Base-by-base conservation (phyloP, 1,140 invertebrate genomes). In the Zaprionus gabonicus region DNA sequence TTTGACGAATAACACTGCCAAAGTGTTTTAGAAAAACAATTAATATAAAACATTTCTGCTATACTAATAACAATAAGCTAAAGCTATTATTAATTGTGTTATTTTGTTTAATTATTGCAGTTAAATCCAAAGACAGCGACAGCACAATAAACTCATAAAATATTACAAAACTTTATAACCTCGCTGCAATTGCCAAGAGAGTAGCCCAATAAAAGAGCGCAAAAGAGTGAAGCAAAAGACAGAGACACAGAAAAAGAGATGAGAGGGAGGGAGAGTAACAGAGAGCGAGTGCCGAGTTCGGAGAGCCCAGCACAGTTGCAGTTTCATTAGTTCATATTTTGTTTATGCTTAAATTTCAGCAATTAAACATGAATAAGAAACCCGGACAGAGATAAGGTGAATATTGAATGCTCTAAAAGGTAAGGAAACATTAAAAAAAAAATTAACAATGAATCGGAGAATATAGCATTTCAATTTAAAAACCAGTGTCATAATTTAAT, bases 161-260 rank as follows among this genome's bases (percentile, higher is more conserved):
- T 80, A 76, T 82, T 82, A 66, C 80, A 82, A 82, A 78, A 82
- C 59, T 57, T 38, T 57, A 67, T 82, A 82, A 79, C 80, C 80
- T 82, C 80, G 80, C 59, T 75, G 76, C 71, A 76, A 79, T 71
- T 82, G 76, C 64, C 71, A 41, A 60, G 76, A 71, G 71, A 75
- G 76, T 20, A 36, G 58, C 15, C 36, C 36, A 69, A 69, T 27
- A 64, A 51, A 49, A 65, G 17, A 73, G 25, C 49, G 53, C 25
- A 62, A 71, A 17, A 59, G 13, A 44, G 28, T 64, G 28, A 5
- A 15, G 27, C 7, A 38, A 20, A n/a, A 25, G 41, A 41, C 3
- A 25, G n/a, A 38, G 31, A 10, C 17, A 28, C 23, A 53, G 34
- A 46, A 15, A 59, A 27, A 51, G 27, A 58, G 46, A 51, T 2